Evolutionary conservation across 2,888 invertebrate species (phyloP).

Genomic region (Masnerella sp.): DNA sequence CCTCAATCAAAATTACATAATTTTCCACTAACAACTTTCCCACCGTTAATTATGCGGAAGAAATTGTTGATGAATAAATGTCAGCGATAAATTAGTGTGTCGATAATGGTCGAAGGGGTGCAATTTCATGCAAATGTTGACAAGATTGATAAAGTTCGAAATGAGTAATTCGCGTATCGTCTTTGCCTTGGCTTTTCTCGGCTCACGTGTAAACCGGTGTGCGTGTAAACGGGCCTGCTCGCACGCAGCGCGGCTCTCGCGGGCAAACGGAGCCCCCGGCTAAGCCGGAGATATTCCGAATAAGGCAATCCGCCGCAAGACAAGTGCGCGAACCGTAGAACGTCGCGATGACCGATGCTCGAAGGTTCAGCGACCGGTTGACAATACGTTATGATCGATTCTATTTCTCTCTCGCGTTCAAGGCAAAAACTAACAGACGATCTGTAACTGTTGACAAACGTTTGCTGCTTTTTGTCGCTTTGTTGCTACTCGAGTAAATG

Average conservation of each 20-base stretch:
- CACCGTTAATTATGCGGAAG: not conserved
- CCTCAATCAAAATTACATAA: too few species aligned
- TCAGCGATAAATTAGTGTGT: not conserved
- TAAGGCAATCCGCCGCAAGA: conserved; percentile 73
- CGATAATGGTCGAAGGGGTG: not conserved
- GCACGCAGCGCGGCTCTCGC: conserved; percentile 48
- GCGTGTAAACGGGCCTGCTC: conserved; percentile 51
- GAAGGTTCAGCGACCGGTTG: conserved; percentile 66
- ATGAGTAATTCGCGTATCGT: conserved; percentile 36
- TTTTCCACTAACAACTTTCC: too few species aligned
- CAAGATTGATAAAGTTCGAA: conserved; percentile 32
- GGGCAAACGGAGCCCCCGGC: conserved; percentile 43
- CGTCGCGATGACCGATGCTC: conserved; percentile 73
- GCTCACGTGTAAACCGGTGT: conserved; percentile 39
- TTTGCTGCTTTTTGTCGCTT: too few species aligned
- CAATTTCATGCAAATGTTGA: conserved; percentile 21
- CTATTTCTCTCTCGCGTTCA: conserved; percentile 5
- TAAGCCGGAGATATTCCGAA: conserved; percentile 67
- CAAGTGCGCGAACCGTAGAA: conserved; percentile 71
- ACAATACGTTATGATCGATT: conserved; percentile 47
- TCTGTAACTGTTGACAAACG: too few species aligned
- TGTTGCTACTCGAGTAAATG: too few species aligned
- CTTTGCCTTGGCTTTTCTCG: conserved; percentile 38
- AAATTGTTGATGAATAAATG: not conserved
- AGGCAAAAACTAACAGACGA: too few species aligned